Evolutionary conservation across 2,888 invertebrate species (phyloP), one percentile per base, ranked within the genome.

Genomic region (Drosophila putrida): DNA sequence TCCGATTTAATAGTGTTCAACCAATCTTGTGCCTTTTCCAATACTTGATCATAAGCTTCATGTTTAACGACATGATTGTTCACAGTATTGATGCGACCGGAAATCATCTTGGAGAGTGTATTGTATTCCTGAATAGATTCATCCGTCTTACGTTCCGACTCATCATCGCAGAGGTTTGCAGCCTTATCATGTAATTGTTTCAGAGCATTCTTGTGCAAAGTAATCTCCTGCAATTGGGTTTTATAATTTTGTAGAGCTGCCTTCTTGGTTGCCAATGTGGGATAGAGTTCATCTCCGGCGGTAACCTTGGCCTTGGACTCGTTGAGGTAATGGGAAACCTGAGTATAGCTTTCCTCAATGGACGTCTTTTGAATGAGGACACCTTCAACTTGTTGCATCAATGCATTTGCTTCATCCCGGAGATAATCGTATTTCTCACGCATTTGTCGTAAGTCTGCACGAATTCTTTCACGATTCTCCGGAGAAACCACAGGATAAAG

Each of bases 291-390:
- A 57, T 95, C 94, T 54, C 95, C 95, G 39, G 95, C 95, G 1
- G 95, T 94, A 36, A 97, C 93, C 90, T 96, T 96, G 51, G 94
- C 94, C 90, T 96, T 96, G 0, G 95, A 95, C 80, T 97, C 97
- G 60, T 94, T 94, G 31, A 98, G 94, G 97, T 98, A 98, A 89
- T 96, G 95, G 78, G 96, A 95, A 6, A 98, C 95, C 94, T 98
- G 97, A 49, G 95, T 95, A 80, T 97, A 96, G 72, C 97, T 97
- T 83, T 98, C 98, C 91, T 98, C 98, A 91, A 98, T 97, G 1
- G 98, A 97, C 4, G 97, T 97, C 92, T 98, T 95, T 84, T 98
- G 97, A 90, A 98, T 96, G 71, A 98, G 94, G 39, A 96, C 96
- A 0, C 96, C 96, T 93, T 98, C 98, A 15, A 98, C 96, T 84